Percentiles rank a stretch among this genome's conserved stretches.
These are phyloP conservation scores for Andrena camellia DNA, from an alignment of 2,888 invertebrate genomes.

Conservation along the genomic window DNA sequence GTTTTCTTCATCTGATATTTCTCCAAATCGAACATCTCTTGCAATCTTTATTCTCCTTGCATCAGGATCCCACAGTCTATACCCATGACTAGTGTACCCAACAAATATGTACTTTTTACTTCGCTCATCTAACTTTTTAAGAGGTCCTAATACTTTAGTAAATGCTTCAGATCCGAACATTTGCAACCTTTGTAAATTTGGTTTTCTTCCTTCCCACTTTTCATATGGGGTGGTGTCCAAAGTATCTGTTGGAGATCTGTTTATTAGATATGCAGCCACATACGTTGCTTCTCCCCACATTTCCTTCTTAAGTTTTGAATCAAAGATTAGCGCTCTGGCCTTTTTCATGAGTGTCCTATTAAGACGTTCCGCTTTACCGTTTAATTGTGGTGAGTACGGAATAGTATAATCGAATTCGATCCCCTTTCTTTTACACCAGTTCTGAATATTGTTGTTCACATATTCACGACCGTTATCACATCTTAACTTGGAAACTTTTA, in stretches of 20 bases:
- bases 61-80: slow-evolving; percentile 22
- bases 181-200: slow-evolving; percentile 69
- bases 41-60: background rate
- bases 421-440: background rate
- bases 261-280: background rate
- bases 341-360: background rate
- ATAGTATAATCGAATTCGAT: background rate
- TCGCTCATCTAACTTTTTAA: slow-evolving; percentile 73
- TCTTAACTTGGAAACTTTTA: background rate
- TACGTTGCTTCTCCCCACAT: background rate
- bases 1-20: no score
- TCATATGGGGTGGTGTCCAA: background rate
- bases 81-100: slow-evolving; percentile 54
- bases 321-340: background rate
- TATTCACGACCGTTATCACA: background rate
- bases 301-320: background rate
- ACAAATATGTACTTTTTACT: slow-evolving; percentile 67
- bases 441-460: background rate
- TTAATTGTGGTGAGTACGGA: background rate
- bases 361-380: background rate
- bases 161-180: slow-evolving; percentile 69
- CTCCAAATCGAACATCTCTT: background rate
- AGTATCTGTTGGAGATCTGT: background rate
- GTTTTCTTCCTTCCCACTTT: slow-evolving; percentile 51
- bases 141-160: slow-evolving; percentile 13